Evolutionary conservation across 2,113 vertebrate species (phyloP).

Genomic region (Tragulus kanchil): DNA sequence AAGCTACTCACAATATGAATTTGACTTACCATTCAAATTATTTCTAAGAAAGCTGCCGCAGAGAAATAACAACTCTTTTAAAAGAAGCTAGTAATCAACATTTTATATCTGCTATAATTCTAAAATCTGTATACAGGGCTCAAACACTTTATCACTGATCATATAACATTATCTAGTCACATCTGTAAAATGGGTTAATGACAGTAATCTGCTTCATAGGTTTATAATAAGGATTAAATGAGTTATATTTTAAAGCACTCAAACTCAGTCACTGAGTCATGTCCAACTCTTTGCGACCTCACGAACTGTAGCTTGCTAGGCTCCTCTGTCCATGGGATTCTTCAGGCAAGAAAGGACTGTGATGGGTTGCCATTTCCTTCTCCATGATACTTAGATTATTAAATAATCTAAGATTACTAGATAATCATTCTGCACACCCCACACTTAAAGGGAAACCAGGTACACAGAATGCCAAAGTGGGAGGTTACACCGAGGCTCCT

Average conservation of each 20-base stretch:
- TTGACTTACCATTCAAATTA: slow-evolving; percentile 6
- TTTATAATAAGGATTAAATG: slow-evolving; percentile 32
- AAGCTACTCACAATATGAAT: background rate
- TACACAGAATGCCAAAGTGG: no score
- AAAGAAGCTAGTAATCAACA: background rate
- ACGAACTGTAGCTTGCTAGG: no score
- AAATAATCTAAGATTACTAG: no score
- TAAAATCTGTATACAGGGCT: slow-evolving; percentile 12
- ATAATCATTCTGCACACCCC: no score
- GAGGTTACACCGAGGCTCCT: no score
- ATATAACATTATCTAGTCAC: background rate
- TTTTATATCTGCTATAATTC: slow-evolving; percentile 22
- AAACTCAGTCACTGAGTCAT: no score
- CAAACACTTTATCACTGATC: background rate
- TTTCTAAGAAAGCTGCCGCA: background rate
- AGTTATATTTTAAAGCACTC: background rate
- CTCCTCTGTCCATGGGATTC: no score
- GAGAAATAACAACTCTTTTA: background rate
- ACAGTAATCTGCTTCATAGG: background rate
- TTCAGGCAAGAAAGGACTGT: no score
- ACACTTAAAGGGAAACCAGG: no score
- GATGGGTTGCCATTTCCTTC: no score
- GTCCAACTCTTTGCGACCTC: no score
- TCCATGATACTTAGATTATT: no score
- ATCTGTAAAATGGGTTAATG: slow-evolving; percentile 21